Percentiles rank a stretch among this genome's conserved stretches.
Evolutionary conservation across 2,888 invertebrate genomes (phyloP).

Genomic region (Hetaerina titia): DNA sequence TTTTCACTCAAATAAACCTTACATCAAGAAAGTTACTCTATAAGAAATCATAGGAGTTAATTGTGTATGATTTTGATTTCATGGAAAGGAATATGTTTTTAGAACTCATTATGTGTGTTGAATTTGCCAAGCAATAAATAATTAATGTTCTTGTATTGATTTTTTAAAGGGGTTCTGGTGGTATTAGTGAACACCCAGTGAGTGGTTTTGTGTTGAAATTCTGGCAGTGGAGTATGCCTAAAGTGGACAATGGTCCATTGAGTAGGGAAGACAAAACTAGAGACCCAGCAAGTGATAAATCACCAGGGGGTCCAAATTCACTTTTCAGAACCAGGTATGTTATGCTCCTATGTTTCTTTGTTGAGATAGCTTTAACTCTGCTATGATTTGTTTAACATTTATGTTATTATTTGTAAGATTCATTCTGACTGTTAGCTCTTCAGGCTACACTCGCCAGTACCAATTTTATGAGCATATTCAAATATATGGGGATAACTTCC

Average conservation of each 20-base stretch:
- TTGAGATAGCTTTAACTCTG: not conserved
- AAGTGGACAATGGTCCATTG: conserved; percentile 47
- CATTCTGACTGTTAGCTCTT: too few species aligned
- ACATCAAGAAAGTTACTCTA: too few species aligned
- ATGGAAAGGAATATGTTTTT: too few species aligned
- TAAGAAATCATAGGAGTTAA: too few species aligned
- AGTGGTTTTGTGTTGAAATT: conserved; percentile 89
- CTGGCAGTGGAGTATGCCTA: conserved; percentile 84
- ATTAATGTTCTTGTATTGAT: not conserved
- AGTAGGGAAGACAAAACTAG: conserved; percentile 28
- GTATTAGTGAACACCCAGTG: conserved; percentile 78
- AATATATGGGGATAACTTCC: too few species aligned
- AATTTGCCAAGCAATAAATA: not conserved
- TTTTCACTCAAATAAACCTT: too few species aligned
- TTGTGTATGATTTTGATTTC: too few species aligned
- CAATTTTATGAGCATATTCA: too few species aligned
- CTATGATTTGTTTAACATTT: not conserved
- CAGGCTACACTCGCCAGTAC: too few species aligned
- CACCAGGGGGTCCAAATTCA: conserved; percentile 37
- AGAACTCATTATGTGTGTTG: too few species aligned
- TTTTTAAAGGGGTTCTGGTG: conserved; percentile 74
- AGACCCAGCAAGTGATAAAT: not conserved
- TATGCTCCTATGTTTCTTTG: not conserved
- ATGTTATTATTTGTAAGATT: not conserved
- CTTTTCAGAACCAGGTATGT: conserved; percentile 47